Conservation (phyloP, 2,888 invertebrate genomes). For the Loripinus fragilis region DNA sequence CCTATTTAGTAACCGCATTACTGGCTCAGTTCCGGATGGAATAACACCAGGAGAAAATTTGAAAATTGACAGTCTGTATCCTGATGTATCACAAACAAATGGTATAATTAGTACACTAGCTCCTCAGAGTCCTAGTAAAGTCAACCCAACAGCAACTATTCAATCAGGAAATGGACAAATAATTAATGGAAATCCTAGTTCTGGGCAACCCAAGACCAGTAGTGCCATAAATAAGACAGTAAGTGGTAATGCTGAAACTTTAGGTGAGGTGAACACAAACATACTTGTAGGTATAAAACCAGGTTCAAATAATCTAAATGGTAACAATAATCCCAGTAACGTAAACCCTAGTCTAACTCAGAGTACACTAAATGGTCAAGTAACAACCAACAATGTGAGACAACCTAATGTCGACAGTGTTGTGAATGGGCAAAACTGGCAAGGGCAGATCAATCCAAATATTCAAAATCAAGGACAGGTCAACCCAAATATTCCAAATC, state of each 20-base stretch:
- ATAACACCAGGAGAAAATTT: background rate
- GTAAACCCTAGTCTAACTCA: background rate
- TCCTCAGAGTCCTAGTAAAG: background rate
- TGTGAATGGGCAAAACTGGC: background rate
- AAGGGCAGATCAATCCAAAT: background rate
- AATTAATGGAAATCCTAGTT: too few species aligned
- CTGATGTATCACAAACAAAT: background rate
- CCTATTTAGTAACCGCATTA: background rate
- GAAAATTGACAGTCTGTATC: slow-evolving; percentile 11
- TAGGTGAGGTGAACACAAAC: background rate
- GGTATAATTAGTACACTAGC: too few species aligned
- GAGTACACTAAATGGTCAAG: background rate
- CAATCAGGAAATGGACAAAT: background rate
- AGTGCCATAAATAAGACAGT: background rate
- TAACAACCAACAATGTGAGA: background rate
- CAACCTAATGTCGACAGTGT: background rate
- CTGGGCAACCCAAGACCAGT: too few species aligned
- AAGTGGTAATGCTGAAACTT: too few species aligned
- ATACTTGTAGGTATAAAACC: background rate
- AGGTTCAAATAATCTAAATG: background rate
- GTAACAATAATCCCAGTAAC: background rate
- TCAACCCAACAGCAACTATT: background rate
- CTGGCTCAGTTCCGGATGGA: slow-evolving; percentile 1
- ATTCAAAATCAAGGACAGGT: background rate
- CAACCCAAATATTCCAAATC: too few species aligned